Evolutionary conservation across 1,140 invertebrate genomes (phyloP), one percentile per base, ranked within the genome.

Genomic region (Drosophila sproati): DNA sequence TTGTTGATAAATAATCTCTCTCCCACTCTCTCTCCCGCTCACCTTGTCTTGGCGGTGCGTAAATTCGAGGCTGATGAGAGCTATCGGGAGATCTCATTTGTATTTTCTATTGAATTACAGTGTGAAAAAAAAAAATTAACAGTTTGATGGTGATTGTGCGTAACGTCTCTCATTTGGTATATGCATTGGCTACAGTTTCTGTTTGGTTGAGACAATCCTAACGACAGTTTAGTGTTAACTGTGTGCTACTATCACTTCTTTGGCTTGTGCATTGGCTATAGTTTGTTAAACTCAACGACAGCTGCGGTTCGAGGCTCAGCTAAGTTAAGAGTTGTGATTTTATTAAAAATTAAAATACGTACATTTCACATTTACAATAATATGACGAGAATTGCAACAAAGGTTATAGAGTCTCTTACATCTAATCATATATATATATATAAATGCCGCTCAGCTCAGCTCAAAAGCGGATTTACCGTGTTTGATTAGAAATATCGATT

Each of bases 371-470:
- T 88, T 85, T 77, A 85, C 80, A 85, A 89, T 89, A 85, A 89
- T 89, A 89, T 89, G 85, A 89, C 85, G 85, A 89, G 85, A 89
- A 89, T 89, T 89, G 85, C 86, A 89, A 89, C 85, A 89, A 89
- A 68, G 72, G 74, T 89, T 88, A 74, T 20, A 81, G 73, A 80
- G 70, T 80, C 52, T 60, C 63, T 83, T 73, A 31, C 12, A 68
- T 52, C 80, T 83, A 43, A 12, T 8, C 10, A 43, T 43, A 43
- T 43, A 43, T 43, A 41, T 41, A 4, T 43, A 43, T 43, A n/a
- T n/a, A 77, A 50, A 60, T 52, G 59, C 50, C 77, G 60, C 47
- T 57, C 39, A 39, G 12, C 45, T 28, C 31, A 32, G 8, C 54
- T 43, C 29, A 7, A 45, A 48, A 41, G 62, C 62, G 68, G 43